Percentiles rank a stretch among this genome's conserved stretches.
These are phyloP conservation scores for Matsumurasca onukii DNA, from an alignment of 1,140 invertebrate species.

Conservation along the genomic window DNA sequence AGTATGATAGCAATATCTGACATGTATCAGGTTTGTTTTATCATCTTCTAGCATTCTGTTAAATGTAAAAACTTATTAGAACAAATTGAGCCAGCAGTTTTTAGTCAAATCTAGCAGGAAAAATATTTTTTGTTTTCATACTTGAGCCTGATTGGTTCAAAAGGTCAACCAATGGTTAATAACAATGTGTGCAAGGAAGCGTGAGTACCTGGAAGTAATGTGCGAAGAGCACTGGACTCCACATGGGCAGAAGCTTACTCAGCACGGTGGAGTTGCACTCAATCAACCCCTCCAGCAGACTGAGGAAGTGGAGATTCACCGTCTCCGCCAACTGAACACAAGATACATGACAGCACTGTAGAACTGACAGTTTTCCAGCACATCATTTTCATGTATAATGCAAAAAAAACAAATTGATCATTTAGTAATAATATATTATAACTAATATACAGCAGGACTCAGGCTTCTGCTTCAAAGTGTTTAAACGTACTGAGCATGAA, in stretches of 20 bases:
- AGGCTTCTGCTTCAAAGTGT: too few relatives aligned
- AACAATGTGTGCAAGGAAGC: too few relatives aligned
- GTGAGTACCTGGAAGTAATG: constrained; percentile 70
- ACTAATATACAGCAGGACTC: too few relatives aligned
- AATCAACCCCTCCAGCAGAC: constrained; percentile 90
- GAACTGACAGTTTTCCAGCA: too few relatives aligned
- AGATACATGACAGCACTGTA: too few relatives aligned
- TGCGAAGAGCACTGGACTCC: constrained; percentile 90
- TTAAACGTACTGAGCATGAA: too few relatives aligned
- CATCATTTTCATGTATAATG: too few relatives aligned
- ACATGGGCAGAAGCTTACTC: constrained; percentile 79
- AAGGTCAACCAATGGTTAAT: too few relatives aligned
- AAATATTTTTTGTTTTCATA: constrained; percentile 4
- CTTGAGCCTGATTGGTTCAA: neutral
- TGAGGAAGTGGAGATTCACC: constrained; percentile 96
- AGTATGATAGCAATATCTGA: too few relatives aligned
- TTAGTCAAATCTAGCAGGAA: neutral
- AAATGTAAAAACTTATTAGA: neutral
- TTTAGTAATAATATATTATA: too few relatives aligned
- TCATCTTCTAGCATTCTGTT: neutral
- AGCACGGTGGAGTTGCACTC: constrained; percentile 94
- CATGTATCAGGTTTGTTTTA: neutral
- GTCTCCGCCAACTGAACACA: constrained; percentile 86
- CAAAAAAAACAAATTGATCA: too few relatives aligned
- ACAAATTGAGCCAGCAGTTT: neutral